Base-by-base conservation (phyloP, 2,113 vertebrate genomes). In the Gnathonemus longibarbis region DNA sequence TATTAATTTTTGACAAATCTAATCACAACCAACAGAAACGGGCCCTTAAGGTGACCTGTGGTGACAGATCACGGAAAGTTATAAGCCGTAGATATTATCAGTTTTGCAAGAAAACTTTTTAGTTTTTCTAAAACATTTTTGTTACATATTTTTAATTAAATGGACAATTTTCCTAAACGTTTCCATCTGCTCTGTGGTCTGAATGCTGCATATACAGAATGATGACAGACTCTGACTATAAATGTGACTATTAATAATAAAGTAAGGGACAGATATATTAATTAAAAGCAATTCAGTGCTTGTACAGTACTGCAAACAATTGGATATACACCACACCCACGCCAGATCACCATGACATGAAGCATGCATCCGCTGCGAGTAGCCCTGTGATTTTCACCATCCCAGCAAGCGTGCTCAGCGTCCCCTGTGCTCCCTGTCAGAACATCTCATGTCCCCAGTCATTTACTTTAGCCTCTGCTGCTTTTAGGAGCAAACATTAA, bases 1-100 rank as follows among this genome's bases (percentile, higher is more conserved):
- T 86, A 86, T 86, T 15, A 89, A 56, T 90, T 42, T 48, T 52
- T 83, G 70, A 62, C 49, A 50, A 84, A 84, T 42, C 13, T 91
- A 90, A 91, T 90, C 89, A 48, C 21, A 46, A 52, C 7, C 17
- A 49, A 49, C 39, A 39, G 45, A 74, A 80, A 27, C 56, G 62
- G 31, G 86, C 88, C 35, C 2, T 74, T 87, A 88, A 90, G 87
- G 56, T 90, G 17, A 90, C 70, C 88, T 77, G 56, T 48, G 45
- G 70, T 85, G 19, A 88, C 27, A 46, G 19, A 45, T 49, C 27
- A 90, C 70, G 52, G 86, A 90, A 88, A 53, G 90, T 70, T 50
- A 42, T 27, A 11, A 13, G 45, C 9, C 10, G 46, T 91, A 83
- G 87, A 87, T 84, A 70, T 91, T 89, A 83, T 52, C 24, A 50